phyloP scores from a whole-genome alignment of 2,888 invertebrate species.

The Argyresthia goedartella region DNA sequence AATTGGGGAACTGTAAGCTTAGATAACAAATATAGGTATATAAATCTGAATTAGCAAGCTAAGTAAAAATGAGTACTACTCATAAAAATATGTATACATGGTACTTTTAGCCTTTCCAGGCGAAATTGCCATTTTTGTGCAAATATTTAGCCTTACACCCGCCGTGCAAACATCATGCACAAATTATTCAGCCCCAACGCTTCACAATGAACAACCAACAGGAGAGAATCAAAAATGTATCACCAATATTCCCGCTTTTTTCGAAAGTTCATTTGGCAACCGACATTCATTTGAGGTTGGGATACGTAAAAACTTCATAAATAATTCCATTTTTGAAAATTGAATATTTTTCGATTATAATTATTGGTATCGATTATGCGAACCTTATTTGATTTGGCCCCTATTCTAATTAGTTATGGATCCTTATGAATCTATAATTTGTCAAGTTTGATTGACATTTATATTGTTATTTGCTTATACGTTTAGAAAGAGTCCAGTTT shows the following conservation, averaged over 20 bases:
- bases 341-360: constrained; percentile 40
- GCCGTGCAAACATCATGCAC: constrained; percentile 23
- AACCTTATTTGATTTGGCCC: constrained; percentile 20
- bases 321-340: constrained; percentile 9
- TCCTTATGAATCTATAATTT: constrained; percentile 29
- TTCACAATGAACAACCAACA: constrained; percentile 52
- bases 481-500: no score
- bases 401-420: constrained; percentile 19
- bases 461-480: constrained; percentile 13
- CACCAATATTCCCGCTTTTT: constrained; percentile 27
- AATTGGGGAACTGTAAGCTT: no score
- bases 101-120: background rate
- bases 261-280: background rate
- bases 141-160: background rate
- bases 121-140: no score
- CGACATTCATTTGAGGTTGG: background rate
- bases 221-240: constrained; percentile 50
- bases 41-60: no score
- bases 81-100: no score
- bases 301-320: background rate
- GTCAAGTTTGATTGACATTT: constrained; percentile 51
- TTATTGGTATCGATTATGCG: constrained; percentile 37
- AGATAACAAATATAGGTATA: no score
- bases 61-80: no score
- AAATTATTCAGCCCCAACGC: constrained; percentile 49